Percentiles rank a stretch among this genome's conserved stretches.
Conservation (phyloP, 2,888 invertebrate genomes). For the Arctia plantaginis region DNA sequence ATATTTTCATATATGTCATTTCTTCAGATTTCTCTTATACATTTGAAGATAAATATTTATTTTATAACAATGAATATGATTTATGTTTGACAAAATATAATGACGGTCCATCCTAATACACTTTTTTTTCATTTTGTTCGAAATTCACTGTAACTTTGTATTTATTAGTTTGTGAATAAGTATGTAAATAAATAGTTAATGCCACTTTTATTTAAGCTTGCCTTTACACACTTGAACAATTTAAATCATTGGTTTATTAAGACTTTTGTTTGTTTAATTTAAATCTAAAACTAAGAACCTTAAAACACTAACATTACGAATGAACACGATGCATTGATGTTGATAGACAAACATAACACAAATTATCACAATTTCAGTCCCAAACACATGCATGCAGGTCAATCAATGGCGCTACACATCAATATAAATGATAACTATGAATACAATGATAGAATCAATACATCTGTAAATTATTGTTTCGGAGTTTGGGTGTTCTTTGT, state of each 20-base stretch:
- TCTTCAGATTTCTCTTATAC: too few relatives aligned
- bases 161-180: background rate
- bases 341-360: background rate
- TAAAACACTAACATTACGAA: slow-evolving; percentile 2
- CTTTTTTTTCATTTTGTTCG: background rate
- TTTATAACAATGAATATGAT: too few relatives aligned
- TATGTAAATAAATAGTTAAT: background rate
- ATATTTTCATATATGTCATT: too few relatives aligned
- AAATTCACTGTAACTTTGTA: background rate
- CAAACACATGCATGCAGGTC: background rate
- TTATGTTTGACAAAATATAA: too few relatives aligned
- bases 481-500: too few relatives aligned
- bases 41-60: too few relatives aligned
- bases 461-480: too few relatives aligned
- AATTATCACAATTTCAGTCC: background rate
- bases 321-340: background rate
- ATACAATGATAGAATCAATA: background rate
- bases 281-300: background rate
- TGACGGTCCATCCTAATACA: background rate
- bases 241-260: background rate
- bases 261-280: background rate
- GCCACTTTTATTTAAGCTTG: background rate
- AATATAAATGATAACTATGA: background rate
- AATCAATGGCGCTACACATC: background rate
- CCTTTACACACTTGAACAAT: background rate